Evolutionary conservation across 2,113 vertebrate species (phyloP).

Genomic region (Ramphastos sulfuratus): DNA sequence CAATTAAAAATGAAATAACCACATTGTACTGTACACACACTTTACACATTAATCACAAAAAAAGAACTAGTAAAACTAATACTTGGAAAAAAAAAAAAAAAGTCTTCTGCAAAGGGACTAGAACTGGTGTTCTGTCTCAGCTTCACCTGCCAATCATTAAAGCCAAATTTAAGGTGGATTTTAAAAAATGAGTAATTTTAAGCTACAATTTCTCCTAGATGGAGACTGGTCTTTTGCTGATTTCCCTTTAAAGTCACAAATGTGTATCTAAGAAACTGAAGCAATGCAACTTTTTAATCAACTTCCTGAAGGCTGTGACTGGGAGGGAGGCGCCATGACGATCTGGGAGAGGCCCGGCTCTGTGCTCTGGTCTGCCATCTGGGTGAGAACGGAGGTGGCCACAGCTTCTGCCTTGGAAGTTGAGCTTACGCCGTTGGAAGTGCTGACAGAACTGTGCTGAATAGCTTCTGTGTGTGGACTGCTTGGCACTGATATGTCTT

Average conservation of each 20-base stretch:
- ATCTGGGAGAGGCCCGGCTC: slow-evolving; percentile 84
- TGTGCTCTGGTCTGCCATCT: slow-evolving; percentile 89
- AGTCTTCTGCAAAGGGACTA: slow-evolving; percentile 77
- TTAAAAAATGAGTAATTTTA: slow-evolving; percentile 70
- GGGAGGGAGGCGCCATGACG: slow-evolving; percentile 77
- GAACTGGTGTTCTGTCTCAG: slow-evolving; percentile 81
- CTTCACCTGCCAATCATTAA: slow-evolving; percentile 76
- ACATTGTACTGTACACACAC: slow-evolving; percentile 79
- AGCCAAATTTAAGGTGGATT: slow-evolving; percentile 79
- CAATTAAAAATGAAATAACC: slow-evolving; percentile 77
- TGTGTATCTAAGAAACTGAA: slow-evolving; percentile 70
- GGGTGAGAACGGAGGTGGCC: slow-evolving; percentile 81
- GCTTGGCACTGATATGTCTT: slow-evolving; percentile 92
- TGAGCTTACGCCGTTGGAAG: slow-evolving; percentile 94
- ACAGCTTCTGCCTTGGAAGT: slow-evolving; percentile 82
- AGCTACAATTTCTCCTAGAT: slow-evolving; percentile 80
- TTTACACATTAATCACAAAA: slow-evolving; percentile 80
- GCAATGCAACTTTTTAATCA: slow-evolving; percentile 81
- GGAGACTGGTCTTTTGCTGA: slow-evolving; percentile 80
- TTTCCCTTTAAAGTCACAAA: slow-evolving; percentile 83
- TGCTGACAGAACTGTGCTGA: slow-evolving; percentile 98
- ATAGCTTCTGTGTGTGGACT: slow-evolving; percentile 95
- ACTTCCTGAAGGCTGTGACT: slow-evolving; percentile 90
- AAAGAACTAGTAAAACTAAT: slow-evolving; percentile 78
- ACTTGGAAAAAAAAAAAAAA: slow-evolving; percentile 72